phyloP scores from a whole-genome alignment of 2,113 vertebrate species.

The Symphodus melops region DNA sequence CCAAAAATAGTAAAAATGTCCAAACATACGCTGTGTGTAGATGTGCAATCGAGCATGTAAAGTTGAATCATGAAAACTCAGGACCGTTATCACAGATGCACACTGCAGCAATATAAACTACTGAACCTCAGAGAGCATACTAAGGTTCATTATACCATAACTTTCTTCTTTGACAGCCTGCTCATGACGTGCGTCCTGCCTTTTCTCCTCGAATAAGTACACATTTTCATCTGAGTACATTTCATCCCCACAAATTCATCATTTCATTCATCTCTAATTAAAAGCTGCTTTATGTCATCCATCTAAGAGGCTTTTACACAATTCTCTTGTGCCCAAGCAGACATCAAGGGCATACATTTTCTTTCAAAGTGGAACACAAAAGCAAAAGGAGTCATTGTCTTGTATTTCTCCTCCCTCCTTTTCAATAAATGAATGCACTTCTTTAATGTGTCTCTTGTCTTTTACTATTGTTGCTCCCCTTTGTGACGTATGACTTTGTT shows the following conservation, averaged over 20 bases:
- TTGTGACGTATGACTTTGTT: constrained; percentile 6
- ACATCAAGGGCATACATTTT: neutral
- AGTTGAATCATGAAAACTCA: constrained; percentile 12
- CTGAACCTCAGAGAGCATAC: constrained; percentile 12
- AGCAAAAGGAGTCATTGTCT: neutral
- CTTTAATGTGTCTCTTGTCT: neutral
- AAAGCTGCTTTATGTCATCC: too few species aligned
- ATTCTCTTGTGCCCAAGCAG: too few species aligned
- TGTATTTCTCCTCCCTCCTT: neutral
- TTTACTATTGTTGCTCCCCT: neutral
- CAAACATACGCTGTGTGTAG: neutral
- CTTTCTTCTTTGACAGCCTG: neutral
- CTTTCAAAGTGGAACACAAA: neutral
- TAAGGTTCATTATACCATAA: neutral
- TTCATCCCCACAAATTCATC: neutral
- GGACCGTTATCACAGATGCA: neutral
- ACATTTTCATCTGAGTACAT: neutral
- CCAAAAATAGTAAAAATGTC: neutral
- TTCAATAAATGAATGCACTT: constrained; percentile 54
- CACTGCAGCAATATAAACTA: neutral
- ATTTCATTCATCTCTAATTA: neutral
- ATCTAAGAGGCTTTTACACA: neutral
- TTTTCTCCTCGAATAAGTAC: neutral
- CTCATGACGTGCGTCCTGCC: neutral
- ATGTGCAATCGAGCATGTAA: neutral